phyloP scores from a whole-genome alignment of 1,140 invertebrate species.

The Hycleus phaleratus region DNA sequence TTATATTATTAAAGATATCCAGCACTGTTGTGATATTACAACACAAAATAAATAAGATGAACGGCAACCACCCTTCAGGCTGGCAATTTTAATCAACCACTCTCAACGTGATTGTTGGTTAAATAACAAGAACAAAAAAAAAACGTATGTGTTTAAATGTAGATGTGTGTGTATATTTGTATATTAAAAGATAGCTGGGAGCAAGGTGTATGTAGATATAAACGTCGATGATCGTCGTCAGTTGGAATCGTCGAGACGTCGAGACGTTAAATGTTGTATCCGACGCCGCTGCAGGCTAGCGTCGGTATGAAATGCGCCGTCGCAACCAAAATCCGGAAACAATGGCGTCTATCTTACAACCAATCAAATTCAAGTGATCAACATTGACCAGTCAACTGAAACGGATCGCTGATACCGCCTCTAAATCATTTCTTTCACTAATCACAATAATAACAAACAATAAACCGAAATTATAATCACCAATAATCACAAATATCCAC shows the following conservation, averaged over 20 bases:
- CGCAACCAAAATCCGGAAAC: slow-evolving; percentile 29
- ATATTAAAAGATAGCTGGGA: slow-evolving; percentile 13
- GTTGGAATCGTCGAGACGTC: slow-evolving; percentile 24
- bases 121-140: too few species aligned
- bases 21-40: too few species aligned
- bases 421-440: neutral
- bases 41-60: too few species aligned
- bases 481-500: too few species aligned
- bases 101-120: too few species aligned
- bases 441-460: neutral
- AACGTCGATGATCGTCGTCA: neutral
- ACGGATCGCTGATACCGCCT: slow-evolving; percentile 23
- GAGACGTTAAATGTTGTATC: slow-evolving; percentile 27
- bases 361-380: slow-evolving; percentile 33
- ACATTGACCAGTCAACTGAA: slow-evolving; percentile 31
- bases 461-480: neutral
- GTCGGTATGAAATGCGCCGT: slow-evolving; percentile 33
- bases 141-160: too few species aligned
- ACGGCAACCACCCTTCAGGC: too few species aligned
- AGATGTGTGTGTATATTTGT: too few species aligned
- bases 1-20: too few species aligned
- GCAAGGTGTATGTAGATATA: neutral
- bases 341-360: slow-evolving; percentile 34
- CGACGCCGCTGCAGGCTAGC: slow-evolving; percentile 27
- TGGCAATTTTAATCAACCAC: too few species aligned